Evolutionary conservation across 2,888 invertebrate species (phyloP), one percentile per base, ranked within the genome.

Genomic region (Acrocyrtus sp.): DNA sequence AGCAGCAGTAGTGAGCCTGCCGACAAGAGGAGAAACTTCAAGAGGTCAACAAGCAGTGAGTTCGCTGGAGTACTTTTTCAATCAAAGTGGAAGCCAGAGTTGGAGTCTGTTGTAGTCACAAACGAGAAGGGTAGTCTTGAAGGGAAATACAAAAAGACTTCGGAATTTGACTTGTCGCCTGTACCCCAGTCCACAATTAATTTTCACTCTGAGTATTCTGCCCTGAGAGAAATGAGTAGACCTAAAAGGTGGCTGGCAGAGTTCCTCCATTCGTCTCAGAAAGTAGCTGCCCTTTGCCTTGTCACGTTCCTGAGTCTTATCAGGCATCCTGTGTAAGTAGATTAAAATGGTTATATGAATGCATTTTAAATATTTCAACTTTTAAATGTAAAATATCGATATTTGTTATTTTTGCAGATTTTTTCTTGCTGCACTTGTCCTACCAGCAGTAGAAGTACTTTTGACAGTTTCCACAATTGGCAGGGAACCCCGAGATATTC

Each of bases 401-500:
- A 53, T 24, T 24, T 27, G 5, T 53, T 10, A 53, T 12, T 24
- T n/a, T 29, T 43, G 3, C 43, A 75, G 73, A 63, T 77, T 77
- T 70, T 43, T 67, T 24, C 15, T 69, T 6, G 62, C 65, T 8
- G 39, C 73, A 10, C 63, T 77, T 21, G 27, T 73, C 12, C 47
- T 72, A 0, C 77, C 77, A 1, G 68, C 77, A 3, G 12, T 67
- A 1, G 65, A 73, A 51, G 70, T 72, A 2, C 5, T 58, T 1
- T 15, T 75, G 8, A 75, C 73, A 10, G 41, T 75, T 12, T 34
- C 54, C 12, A 27, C 67, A 12, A 43, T 75, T 39, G 75, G 77
- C 19, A 53, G 29, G 17, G 63, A 69, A 24, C 77, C 77, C 8
- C 62, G 41, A 39, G 65, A 48, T 15, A 24, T 77, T 10, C n/a